Base-by-base conservation (phyloP, 2,797 vertebrate genomes). In the Rousettus madagascariensis region DNA sequence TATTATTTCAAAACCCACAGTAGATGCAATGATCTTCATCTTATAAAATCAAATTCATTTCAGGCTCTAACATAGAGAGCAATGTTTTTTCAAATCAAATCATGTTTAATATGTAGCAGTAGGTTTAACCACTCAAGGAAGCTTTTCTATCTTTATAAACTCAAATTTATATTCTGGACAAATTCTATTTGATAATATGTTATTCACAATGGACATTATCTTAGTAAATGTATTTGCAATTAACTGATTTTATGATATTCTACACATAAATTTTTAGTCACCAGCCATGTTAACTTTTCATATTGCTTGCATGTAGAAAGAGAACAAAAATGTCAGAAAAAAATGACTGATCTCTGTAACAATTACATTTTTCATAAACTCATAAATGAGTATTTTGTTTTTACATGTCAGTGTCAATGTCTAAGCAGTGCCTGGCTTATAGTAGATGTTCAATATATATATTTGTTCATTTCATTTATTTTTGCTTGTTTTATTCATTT, bases 31-130 rank as follows among this genome's bases (percentile, higher is more conserved):
- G 55, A 72, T 84, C 51, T 86, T 93, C 79, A 95, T 66, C 19
- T 77, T 72, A 65, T 11, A 68, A 85, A 86, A 94, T 19, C 24
- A 95, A 95, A 92, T 71, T 86, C 63, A 36, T 85, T 36, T 57
- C 24, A 72, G 43, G 94, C 77, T 93, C 17, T 72, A 92, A 87
- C 71, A 46, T 53, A 90, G 41, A 61, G 2, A 95, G 36, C 88
- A 88, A 20, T 33, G 1, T 8, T 65, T 87, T 97, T 97, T 93
- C 69, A 57, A 85, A 80, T 19, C 7, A 36, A 87, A 63, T 77
- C 28, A 57, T 77, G n/a, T 77, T 87, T 88, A 92, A 94, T n/a
- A 82, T 75, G 43, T 9, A 63, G 19, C 61, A 8, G 28, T 51
- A 77, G 26, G 6, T 49, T 71, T 92, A 82, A 91, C 71, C 83